phyloP scores from a whole-genome alignment of 2,888 invertebrate genomes.

The Cyrtodaria siliqua region DNA sequence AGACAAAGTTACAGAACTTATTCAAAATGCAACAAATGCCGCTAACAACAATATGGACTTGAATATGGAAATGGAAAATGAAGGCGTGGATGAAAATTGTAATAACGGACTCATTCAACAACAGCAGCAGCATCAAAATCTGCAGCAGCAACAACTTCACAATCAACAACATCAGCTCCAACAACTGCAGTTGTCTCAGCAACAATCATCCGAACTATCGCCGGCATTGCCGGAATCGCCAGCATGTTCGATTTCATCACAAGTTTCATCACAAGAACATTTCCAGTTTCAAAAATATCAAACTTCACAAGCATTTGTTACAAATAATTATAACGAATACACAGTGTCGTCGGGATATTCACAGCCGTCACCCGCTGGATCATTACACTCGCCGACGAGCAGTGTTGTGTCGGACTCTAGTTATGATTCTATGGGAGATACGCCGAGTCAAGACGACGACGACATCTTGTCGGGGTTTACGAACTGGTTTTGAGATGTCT shows the following conservation, averaged over 20 bases:
- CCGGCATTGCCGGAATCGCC: constrained; percentile 44
- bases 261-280: constrained; percentile 22
- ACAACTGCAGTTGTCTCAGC: constrained; percentile 21
- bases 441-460: constrained; percentile 45
- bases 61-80: constrained; percentile 12
- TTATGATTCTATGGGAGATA: constrained; percentile 62
- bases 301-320: constrained; percentile 28
- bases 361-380: constrained; percentile 54
- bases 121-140: constrained; percentile 14
- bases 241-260: constrained; percentile 32
- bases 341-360: constrained; percentile 41
- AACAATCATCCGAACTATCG: constrained; percentile 1
- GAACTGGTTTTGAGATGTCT: constrained; percentile 50
- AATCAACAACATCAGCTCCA: constrained; percentile 31
- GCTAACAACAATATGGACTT: constrained; percentile 16
- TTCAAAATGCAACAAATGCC: constrained; percentile 33
- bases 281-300: constrained; percentile 43
- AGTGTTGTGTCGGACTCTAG: constrained; percentile 69
- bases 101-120: constrained; percentile 6
- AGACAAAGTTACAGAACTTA: constrained; percentile 50
- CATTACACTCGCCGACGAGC: constrained; percentile 68
- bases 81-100: constrained; percentile 8
- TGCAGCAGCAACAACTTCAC: constrained; percentile 8
- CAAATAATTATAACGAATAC: constrained; percentile 25
- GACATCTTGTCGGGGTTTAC: constrained; percentile 59